Evolutionary conservation across 64 coral and sea anemone species (phyloP), one percentile per base, ranked within the genome.

Genomic region (Hydrozoanthus tunicans): DNA sequence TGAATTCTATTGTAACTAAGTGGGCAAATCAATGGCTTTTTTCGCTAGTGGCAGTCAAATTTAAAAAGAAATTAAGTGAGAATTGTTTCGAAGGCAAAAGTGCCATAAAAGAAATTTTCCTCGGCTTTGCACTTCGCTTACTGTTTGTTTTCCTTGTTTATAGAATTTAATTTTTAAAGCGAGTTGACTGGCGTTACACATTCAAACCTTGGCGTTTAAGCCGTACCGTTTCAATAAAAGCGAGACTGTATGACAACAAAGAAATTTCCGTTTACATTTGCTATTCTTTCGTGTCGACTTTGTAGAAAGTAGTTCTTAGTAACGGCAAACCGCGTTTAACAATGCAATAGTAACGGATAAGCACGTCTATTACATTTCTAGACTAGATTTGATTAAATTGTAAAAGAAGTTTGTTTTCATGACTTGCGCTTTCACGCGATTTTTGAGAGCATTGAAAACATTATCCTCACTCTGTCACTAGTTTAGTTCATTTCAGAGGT

Each of bases 81-180:
- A 81, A 73, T 67, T 77, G 74, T 89, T 81, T 79, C 7, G 32
- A 81, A 17, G 69, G 69, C 43, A 55, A 73, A 89, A 43, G 6
- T 64, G 55, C 5, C 13, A 13, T 60, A 52, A 77, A 61, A 92
- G 51, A 76, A 91, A 91, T 81, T 86, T 81, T 58, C 86, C 79
- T 91, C 77, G 80, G 80, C 71, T 66, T 81, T 60, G 60, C 62
- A 82, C 58, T 88, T 69, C 59, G 82, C 80, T 93, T 90, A 71
- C 68, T 96, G 90, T 96, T 93, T 96, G 91, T 70, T 52, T 93
- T 93, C 61, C n/a, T 56, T 90, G 92, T 96, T 96, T 96, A 72
- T 77, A 81, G 88, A 91, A 80, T 96, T 96, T 94, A 96, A 96
- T 96, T 96, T 96, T 94, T 96, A 96, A 96, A 94, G 92, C 70